Percentiles rank a stretch among this genome's conserved stretches.
These are phyloP conservation scores for Eupithecia centaureata DNA, from an alignment of 2,888 invertebrate species.

Conservation along the genomic window DNA sequence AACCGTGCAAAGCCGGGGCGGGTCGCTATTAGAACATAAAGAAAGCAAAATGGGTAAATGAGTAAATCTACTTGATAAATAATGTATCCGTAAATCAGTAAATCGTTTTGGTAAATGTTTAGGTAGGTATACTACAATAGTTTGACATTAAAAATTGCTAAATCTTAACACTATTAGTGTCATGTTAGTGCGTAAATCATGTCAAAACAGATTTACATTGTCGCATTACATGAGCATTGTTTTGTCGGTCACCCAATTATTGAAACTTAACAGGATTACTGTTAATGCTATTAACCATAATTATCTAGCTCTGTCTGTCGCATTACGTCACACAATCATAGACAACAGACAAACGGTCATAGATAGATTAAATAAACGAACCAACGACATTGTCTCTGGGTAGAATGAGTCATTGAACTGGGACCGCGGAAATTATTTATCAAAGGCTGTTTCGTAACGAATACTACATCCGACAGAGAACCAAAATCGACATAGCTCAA, in stretches of 20 bases:
- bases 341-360: neutral
- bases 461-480: too few relatives aligned
- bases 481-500: too few relatives aligned
- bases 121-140: neutral
- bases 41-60: too few relatives aligned
- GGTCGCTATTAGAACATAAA: too few relatives aligned
- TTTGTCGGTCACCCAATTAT: constrained; percentile 57
- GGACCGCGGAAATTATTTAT: neutral
- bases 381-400: neutral
- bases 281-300: constrained; percentile 64
- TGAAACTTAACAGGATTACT: constrained; percentile 58
- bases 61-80: too few relatives aligned
- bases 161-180: neutral
- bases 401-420: neutral
- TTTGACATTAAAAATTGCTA: neutral
- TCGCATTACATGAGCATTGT: constrained; percentile 47
- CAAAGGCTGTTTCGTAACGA: too few relatives aligned
- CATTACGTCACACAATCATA: constrained; percentile 37
- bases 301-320: constrained; percentile 39
- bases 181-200: constrained; percentile 16
- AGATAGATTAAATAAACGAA: neutral
- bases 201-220: constrained; percentile 34
- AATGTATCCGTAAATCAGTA: too few relatives aligned
- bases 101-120: too few relatives aligned
- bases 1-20: too few relatives aligned